phyloP scores from a whole-genome alignment of 1,140 invertebrate genomes.

The Lordiphosa collinella region DNA sequence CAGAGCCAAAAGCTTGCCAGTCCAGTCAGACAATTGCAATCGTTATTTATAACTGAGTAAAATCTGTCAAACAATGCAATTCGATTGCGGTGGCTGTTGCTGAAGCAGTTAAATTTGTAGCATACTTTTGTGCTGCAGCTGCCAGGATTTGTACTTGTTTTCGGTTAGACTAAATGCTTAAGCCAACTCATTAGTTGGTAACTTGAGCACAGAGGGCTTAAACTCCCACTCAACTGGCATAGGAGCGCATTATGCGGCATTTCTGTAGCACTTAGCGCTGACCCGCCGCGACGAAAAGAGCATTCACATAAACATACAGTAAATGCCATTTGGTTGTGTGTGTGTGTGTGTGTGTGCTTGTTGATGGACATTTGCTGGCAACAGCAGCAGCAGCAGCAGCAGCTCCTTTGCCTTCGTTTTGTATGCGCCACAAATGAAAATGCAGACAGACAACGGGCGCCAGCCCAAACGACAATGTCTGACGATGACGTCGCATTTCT shows the following conservation, averaged over 20 bases:
- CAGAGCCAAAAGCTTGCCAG: background rate
- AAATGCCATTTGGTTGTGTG: slow-evolving; percentile 31
- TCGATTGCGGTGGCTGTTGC: slow-evolving; percentile 36
- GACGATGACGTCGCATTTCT: slow-evolving; percentile 73
- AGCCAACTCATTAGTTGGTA: slow-evolving; percentile 54
- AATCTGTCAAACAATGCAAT: slow-evolving; percentile 32
- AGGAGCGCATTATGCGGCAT: slow-evolving; percentile 50
- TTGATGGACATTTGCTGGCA: slow-evolving; percentile 76
- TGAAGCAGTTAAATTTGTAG: slow-evolving; percentile 50
- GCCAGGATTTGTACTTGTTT: slow-evolving; percentile 2
- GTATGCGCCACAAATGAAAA: slow-evolving; percentile 77
- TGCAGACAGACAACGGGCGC: slow-evolving; percentile 75
- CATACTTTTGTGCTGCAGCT: slow-evolving; percentile 19
- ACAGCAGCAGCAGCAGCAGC: slow-evolving; percentile 17
- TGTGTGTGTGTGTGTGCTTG: slow-evolving; percentile 29
- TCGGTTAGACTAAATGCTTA: slow-evolving; percentile 43
- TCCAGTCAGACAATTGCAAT: slow-evolving; percentile 23
- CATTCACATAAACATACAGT: slow-evolving; percentile 14
- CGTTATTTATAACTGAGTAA: slow-evolving; percentile 38
- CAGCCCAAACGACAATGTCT: slow-evolving; percentile 53
- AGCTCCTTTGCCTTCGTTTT: slow-evolving; percentile 61
- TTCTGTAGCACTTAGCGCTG: slow-evolving; percentile 54
- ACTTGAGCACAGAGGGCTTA: slow-evolving; percentile 8
- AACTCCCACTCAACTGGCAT: slow-evolving; percentile 5
- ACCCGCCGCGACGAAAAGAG: slow-evolving; percentile 46